Percentiles rank a stretch among this genome's conserved stretches.
Conservation (phyloP, 2,888 invertebrate genomes). For the Stegana nigrithorax region DNA sequence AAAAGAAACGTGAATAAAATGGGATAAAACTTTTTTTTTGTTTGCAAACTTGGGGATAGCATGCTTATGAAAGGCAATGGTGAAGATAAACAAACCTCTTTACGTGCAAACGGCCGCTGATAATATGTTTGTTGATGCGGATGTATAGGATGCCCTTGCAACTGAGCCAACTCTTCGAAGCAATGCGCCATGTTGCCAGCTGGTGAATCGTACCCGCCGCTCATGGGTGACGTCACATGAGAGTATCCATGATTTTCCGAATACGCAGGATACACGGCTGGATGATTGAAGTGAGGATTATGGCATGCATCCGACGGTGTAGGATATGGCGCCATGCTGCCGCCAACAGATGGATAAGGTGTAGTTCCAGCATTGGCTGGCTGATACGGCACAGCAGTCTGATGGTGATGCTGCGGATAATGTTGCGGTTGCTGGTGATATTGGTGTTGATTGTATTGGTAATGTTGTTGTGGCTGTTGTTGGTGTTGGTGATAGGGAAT, state of each 20-base stretch:
- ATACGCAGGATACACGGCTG: constrained; percentile 40
- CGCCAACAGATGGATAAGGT: constrained; percentile 22
- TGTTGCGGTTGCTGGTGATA: constrained; percentile 32
- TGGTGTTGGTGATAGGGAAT: constrained; percentile 29
- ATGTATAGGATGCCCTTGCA: constrained; percentile 38
- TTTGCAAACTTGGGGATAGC: no score
- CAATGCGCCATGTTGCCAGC: constrained; percentile 54
- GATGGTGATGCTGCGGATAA: constrained; percentile 30
- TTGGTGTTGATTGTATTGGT: constrained; percentile 38
- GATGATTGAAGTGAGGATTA: constrained; percentile 34
- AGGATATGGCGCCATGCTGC: constrained; percentile 30
- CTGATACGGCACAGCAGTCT: constrained; percentile 26
- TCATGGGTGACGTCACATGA: constrained; percentile 45
- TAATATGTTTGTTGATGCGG: neutral
- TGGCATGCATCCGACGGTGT: constrained; percentile 27
- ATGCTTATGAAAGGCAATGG: no score
- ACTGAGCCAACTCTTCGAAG: constrained; percentile 56
- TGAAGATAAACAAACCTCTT: constrained; percentile 65
- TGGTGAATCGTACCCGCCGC: constrained; percentile 44
- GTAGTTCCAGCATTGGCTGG: constrained; percentile 21
- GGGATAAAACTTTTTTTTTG: no score
- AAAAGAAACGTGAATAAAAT: no score
- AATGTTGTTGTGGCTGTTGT: constrained; percentile 30
- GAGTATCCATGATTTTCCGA: constrained; percentile 48
- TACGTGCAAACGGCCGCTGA: constrained; percentile 42